A percentile compares a stretch with the other conserved stretches of the same genome.
Conservation (phyloP, 2,888 invertebrate species). For the Drosophila demipolita region DNA sequence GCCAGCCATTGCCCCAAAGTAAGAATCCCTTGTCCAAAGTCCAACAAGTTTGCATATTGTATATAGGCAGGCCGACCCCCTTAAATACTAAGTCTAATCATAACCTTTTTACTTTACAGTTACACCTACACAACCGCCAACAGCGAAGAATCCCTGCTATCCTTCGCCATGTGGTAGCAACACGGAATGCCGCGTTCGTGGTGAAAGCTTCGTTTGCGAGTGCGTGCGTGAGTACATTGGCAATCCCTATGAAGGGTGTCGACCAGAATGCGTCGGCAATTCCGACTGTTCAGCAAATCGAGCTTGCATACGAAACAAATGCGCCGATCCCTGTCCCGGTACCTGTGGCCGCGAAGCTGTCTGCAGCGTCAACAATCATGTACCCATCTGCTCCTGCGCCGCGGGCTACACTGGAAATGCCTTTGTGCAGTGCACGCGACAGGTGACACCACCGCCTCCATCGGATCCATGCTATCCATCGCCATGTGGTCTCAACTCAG, state of each 20-base stretch:
- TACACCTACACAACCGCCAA: conserved; percentile 54
- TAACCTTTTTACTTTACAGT: conserved; percentile 52
- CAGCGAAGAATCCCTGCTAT: conserved; percentile 88
- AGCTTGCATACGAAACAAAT: conserved; percentile 93
- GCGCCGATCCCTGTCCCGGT: conserved; percentile 92
- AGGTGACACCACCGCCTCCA: conserved; percentile 75
- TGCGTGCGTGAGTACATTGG: conserved; percentile 89
- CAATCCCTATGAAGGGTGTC: conserved; percentile 91
- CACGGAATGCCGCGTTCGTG: conserved; percentile 87
- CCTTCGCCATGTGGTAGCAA: conserved; percentile 91
- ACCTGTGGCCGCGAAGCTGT: conserved; percentile 93
- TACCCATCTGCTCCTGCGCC: conserved; percentile 88
- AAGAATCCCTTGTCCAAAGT: conserved; percentile 56
- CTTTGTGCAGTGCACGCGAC: conserved; percentile 86
- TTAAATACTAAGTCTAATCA: conserved; percentile 9
- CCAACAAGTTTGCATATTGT: conserved; percentile 74
- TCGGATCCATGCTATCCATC: conserved; percentile 88
- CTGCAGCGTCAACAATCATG: conserved; percentile 90
- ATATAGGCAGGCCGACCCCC: conserved; percentile 45
- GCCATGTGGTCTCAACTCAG: conserved; percentile 92
- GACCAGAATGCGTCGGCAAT: conserved; percentile 94
- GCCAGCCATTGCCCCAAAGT: conserved; percentile 83
- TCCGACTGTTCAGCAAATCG: conserved; percentile 93
- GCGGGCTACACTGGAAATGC: conserved; percentile 89
- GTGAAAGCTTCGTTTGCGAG: conserved; percentile 87